Base-by-base conservation (phyloP, 2,113 vertebrate genomes). In the Morone chrysops region DNA sequence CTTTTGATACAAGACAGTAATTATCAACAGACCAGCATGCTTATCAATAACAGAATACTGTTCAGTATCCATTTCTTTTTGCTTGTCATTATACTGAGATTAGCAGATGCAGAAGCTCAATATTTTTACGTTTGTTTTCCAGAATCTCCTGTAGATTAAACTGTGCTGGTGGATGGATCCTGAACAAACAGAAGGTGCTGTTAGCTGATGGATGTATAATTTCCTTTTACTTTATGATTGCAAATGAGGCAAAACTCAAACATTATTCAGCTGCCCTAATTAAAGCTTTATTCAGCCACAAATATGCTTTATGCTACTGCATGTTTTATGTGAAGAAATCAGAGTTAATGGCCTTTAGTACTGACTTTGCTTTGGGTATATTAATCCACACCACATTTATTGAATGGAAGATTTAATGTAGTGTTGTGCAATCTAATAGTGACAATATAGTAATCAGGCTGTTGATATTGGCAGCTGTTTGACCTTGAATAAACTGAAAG, bases 41-140 rank as follows among this genome's bases (percentile, higher is more conserved):
- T n/a, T 51, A 51, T 75, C 57, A 65, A 56, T 83, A 50, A 50
- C 50, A 70, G 54, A 56, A 81, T 65, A 81, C 73, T 75, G 66
- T 51, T 59, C n/a, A n/a, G n/a, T 36, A 40, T 68, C 47, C 12
- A 20, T 40, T 38, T 68, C 53, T 41, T 70, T 62, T 50, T 48
- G 69, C 50, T 47, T 31, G 41, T 79, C 8, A 78, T 78, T 88
- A 78, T 73, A 79, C 50, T 75, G 81, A 75, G 70, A 80, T 69
- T 72, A 61, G 73, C 81, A 86, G 67, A 92, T 83, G 88, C 87
- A 90, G 80, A 94, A 93, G 89, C 93, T 94, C 95, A 96, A 95
- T 95, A 94, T 95, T 94, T 95, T 95, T 89, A 81, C 95, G 80
- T 87, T 90, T 81, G 70, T 89, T 92, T 94, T 94, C 90, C 92